Percentiles rank a stretch among this genome's conserved stretches.
These are phyloP conservation scores for Germaria angustata DNA, from an alignment of 2,888 invertebrate species.

Conservation along the genomic window DNA sequence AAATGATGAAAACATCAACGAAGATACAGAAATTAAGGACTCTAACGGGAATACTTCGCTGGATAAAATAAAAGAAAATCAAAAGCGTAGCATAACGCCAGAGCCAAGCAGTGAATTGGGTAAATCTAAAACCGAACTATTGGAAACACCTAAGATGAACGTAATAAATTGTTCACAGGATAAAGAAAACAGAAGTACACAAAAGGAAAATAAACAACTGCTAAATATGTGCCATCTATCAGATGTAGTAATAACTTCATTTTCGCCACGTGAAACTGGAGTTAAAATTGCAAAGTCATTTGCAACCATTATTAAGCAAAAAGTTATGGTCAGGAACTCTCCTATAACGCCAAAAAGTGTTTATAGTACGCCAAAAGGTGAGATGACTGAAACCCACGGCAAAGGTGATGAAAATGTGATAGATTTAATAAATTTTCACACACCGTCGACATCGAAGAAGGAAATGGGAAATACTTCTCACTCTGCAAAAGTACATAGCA, in stretches of 20 bases:
- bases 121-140: slow-evolving; percentile 19
- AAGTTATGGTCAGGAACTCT: slow-evolving; percentile 47
- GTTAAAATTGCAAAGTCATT: slow-evolving; percentile 76
- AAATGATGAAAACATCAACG: slow-evolving; percentile 41
- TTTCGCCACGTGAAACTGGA: slow-evolving; percentile 76
- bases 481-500: slow-evolving; percentile 22
- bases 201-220: slow-evolving; percentile 54
- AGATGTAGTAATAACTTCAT: slow-evolving; percentile 77
- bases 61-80: not conserved
- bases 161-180: slow-evolving; percentile 71
- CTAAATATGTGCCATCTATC: slow-evolving; percentile 70
- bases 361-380: slow-evolving; percentile 72
- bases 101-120: slow-evolving; percentile 47
- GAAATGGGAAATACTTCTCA: slow-evolving; percentile 8
- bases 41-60: slow-evolving; percentile 26
- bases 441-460: slow-evolving; percentile 73
- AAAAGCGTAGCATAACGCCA: slow-evolving; percentile 63
- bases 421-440: slow-evolving; percentile 71
- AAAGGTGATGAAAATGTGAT: slow-evolving; percentile 67
- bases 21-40: not conserved
- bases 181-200: slow-evolving; percentile 69
- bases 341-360: slow-evolving; percentile 70
- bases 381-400: slow-evolving; percentile 68
- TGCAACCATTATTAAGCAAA: slow-evolving; percentile 70
- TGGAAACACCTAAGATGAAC: slow-evolving; percentile 71